Conservation (phyloP, 2,888 invertebrate species). For the Eupithecia subfuscata region DNA sequence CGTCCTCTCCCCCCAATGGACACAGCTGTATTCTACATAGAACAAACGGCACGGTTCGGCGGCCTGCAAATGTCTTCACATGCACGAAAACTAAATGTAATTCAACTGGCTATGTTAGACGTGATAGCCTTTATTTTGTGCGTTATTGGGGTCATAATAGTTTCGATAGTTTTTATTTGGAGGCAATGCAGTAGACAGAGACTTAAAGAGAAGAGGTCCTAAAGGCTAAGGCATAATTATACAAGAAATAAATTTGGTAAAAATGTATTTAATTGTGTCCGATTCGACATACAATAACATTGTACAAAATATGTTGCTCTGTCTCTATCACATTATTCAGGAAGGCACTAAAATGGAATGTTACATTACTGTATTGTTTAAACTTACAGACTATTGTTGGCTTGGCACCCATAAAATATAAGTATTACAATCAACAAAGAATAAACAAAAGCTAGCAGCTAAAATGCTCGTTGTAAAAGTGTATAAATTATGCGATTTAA, state of each 20-base stretch:
- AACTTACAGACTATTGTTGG: neutral
- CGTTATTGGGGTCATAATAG: conserved; percentile 20
- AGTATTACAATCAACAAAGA: conserved; percentile 4
- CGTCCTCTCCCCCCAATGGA: conserved; percentile 58
- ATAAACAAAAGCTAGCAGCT: conserved; percentile 3
- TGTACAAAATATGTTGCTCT: conserved; percentile 65
- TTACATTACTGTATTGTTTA: conserved; percentile 12
- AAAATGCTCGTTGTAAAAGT: conserved; percentile 19
- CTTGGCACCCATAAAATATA: conserved; percentile 9
- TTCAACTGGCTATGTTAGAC: conserved; percentile 51
- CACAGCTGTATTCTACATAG: conserved; percentile 58
- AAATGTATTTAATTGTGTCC: conserved; percentile 53
- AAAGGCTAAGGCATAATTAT: neutral
- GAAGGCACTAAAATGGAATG: conserved; percentile 31
- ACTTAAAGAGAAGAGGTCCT: conserved; percentile 39
- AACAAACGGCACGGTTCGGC: conserved; percentile 53
- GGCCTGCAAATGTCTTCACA: conserved; percentile 53
- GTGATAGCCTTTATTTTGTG: conserved; percentile 43
- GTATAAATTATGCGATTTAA: conserved; percentile 35
- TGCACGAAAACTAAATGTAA: conserved; percentile 45
- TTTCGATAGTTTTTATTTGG: conserved; percentile 15
- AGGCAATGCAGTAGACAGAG: conserved; percentile 20
- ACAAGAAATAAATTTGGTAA: neutral
- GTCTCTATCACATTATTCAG: conserved; percentile 55
- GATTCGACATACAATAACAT: conserved; percentile 66